A percentile compares a stretch with the other conserved stretches of the same genome.
Evolutionary conservation across 2,888 invertebrate species (phyloP).

Genomic region (Callyntrura sp.): DNA sequence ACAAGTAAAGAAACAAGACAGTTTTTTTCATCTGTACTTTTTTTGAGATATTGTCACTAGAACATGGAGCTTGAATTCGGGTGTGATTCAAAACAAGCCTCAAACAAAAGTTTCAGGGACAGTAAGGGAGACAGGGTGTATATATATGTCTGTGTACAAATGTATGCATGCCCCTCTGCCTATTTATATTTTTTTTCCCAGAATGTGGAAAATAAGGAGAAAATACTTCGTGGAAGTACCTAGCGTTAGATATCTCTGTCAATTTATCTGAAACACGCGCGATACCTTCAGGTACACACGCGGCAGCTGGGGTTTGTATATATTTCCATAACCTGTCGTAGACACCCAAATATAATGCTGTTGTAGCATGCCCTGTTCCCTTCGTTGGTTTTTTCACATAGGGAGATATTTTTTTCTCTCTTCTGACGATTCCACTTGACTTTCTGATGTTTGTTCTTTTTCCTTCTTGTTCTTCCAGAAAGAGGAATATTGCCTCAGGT

Average conservation of each 20-base stretch:
- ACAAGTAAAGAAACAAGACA: slow-evolving; percentile 38
- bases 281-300: not conserved
- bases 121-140: not conserved
- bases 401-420: not conserved
- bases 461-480: not conserved
- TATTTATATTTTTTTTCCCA: not conserved
- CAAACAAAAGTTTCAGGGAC: slow-evolving; percentile 31
- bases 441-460: slow-evolving; percentile 46
- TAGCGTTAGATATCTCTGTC: slow-evolving; percentile 46
- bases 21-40: slow-evolving; percentile 24
- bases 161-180: not conserved
- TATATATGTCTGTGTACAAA: not conserved
- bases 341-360: not conserved
- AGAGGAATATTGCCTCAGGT: slow-evolving; percentile 63
- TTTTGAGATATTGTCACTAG: slow-evolving; percentile 66
- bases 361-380: too few relatives aligned
- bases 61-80: slow-evolving; percentile 15
- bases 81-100: slow-evolving; percentile 15
- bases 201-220: not conserved
- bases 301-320: too few relatives aligned
- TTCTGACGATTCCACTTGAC: slow-evolving; percentile 18
- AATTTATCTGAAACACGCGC: slow-evolving; percentile 66
- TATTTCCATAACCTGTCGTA: not conserved
- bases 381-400: too few relatives aligned
- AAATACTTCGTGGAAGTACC: not conserved